These are phyloP conservation scores for Zosterops hypoxanthus DNA, from an alignment of 2,113 vertebrate species.

Conservation along the genomic window DNA sequence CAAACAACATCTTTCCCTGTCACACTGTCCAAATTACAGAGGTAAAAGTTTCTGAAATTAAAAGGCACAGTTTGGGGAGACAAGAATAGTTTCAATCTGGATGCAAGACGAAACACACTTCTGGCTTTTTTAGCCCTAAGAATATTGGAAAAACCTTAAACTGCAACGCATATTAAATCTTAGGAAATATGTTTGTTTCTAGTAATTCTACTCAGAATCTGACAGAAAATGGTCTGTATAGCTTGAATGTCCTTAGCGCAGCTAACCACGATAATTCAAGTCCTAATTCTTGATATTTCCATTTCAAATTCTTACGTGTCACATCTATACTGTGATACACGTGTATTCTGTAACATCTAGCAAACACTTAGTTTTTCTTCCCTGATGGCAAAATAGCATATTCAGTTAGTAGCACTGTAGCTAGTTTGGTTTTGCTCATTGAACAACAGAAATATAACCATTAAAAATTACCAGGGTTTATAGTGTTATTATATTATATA, in stretches of 20 bases:
- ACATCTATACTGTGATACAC: neutral
- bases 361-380: neutral
- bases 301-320: neutral
- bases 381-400: neutral
- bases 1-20: neutral
- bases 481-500: neutral
- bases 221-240: neutral
- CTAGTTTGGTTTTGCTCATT: neutral
- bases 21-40: neutral
- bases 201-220: neutral
- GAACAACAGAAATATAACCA: neutral
- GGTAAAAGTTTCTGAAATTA: constrained; percentile 21
- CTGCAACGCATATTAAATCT: neutral
- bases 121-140: neutral
- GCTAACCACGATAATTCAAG: neutral
- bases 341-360: neutral
- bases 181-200: neutral
- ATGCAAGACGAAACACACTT: neutral
- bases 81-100: neutral
- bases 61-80: neutral
- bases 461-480: neutral
- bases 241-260: neutral
- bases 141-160: neutral
- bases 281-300: neutral
- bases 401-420: neutral